phyloP scores from a whole-genome alignment of 2,888 invertebrate genomes.

The Apodemia hepburni region DNA sequence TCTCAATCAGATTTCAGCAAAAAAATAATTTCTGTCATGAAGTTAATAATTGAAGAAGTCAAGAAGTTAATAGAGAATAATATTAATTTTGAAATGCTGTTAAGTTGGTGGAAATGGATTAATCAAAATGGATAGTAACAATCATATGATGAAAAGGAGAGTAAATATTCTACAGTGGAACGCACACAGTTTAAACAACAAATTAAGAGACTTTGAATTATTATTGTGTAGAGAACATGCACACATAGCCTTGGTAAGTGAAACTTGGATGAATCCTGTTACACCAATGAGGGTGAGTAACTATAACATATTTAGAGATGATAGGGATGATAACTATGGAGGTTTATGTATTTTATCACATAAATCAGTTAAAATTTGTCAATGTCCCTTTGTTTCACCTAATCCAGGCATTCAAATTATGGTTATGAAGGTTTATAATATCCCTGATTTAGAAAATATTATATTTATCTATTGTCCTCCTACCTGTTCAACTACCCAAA shows the following conservation, averaged over 20 bases:
- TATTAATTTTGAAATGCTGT: too few relatives aligned
- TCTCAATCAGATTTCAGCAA: too few relatives aligned
- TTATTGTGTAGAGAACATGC: not conserved
- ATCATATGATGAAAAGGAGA: not conserved
- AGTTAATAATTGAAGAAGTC: too few relatives aligned
- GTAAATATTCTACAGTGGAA: not conserved
- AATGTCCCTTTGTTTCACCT: not conserved
- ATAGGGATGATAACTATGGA: slow-evolving; percentile 17
- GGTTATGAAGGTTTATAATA: slow-evolving; percentile 13
- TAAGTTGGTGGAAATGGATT: too few relatives aligned
- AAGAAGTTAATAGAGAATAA: too few relatives aligned
- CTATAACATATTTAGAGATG: slow-evolving; percentile 15
- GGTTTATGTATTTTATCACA: slow-evolving; percentile 16
- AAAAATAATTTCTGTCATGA: too few relatives aligned
- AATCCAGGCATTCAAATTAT: slow-evolving; percentile 12
- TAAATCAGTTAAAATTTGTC: slow-evolving; percentile 10
- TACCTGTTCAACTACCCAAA: slow-evolving; percentile 9
- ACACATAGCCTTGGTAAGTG: slow-evolving; percentile 13
- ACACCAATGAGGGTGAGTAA: not conserved
- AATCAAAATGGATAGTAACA: too few relatives aligned
- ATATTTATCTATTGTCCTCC: slow-evolving; percentile 22
- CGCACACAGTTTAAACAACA: not conserved
- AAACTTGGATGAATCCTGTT: slow-evolving; percentile 16
- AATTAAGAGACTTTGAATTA: not conserved
- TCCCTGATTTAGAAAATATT: slow-evolving; percentile 17